phyloP scores from a whole-genome alignment of 1,140 invertebrate genomes.

The Latrodectus geometricus region DNA sequence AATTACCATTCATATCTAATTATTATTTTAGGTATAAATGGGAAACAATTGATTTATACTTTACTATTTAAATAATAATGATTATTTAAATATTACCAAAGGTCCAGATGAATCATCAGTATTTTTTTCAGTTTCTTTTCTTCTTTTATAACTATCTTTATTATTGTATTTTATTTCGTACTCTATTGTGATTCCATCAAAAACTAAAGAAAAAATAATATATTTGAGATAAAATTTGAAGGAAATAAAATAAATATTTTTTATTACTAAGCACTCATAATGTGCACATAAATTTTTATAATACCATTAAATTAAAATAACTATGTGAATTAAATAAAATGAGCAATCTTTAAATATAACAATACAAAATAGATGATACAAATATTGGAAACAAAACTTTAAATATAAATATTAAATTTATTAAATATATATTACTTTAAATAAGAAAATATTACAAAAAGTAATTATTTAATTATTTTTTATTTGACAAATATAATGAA shows the following conservation, averaged over 20 bases:
- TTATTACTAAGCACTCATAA: too few species aligned
- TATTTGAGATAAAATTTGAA: background rate
- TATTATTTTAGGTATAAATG: too few species aligned
- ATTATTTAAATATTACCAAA: conserved; percentile 67
- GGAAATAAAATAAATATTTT: background rate
- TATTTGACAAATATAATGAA: too few species aligned
- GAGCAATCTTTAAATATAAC: background rate
- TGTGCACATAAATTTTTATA: background rate
- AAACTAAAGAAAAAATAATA: conserved; percentile 62
- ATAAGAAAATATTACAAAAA: too few species aligned
- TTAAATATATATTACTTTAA: too few species aligned
- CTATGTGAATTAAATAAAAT: background rate
- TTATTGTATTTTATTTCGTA: conserved; percentile 66
- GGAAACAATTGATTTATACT: too few species aligned
- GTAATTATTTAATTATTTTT: too few species aligned
- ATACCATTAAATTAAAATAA: background rate
- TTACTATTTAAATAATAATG: too few species aligned
- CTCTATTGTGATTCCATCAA: conserved; percentile 64
- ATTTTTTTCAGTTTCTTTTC: conserved; percentile 30
- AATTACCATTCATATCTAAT: too few species aligned
- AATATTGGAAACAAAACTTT: background rate
- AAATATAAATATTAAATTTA: too few species aligned
- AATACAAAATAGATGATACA: background rate
- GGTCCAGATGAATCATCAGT: conserved; percentile 65
- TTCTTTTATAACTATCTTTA: conserved; percentile 59